phyloP scores from a whole-genome alignment of 2,888 invertebrate genomes.

The Hypercompe scribonia region DNA sequence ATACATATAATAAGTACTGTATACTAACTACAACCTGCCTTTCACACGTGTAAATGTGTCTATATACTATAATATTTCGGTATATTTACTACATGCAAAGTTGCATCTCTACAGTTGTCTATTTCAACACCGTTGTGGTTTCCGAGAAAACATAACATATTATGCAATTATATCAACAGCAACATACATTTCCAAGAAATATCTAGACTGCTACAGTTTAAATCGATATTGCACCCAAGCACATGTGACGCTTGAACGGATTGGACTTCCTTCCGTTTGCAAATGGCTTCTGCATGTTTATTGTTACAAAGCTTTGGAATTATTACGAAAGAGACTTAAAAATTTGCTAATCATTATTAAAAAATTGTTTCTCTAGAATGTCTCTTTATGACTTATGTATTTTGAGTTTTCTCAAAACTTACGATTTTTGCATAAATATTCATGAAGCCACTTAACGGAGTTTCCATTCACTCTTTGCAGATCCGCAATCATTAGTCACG shows the following conservation, averaged over 20 bases:
- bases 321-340: background rate
- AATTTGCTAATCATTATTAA: no score
- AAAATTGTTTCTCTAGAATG: no score
- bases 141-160: slow-evolving; percentile 2
- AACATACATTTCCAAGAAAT: background rate
- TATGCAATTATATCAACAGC: background rate
- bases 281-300: background rate
- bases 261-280: slow-evolving; percentile 14
- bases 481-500: no score
- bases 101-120: background rate
- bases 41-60: background rate
- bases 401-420: no score
- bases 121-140: background rate
- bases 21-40: background rate
- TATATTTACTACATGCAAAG: background rate
- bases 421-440: no score
- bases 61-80: background rate
- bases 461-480: no score
- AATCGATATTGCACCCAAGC: slow-evolving; percentile 9
- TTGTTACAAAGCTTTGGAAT: background rate
- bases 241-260: background rate
- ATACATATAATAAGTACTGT: no score
- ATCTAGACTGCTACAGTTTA: slow-evolving; percentile 5
- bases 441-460: no score
- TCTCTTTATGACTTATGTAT: no score